Conservation (phyloP, 2,113 vertebrate species). For the Alligator sinensis region DNA sequence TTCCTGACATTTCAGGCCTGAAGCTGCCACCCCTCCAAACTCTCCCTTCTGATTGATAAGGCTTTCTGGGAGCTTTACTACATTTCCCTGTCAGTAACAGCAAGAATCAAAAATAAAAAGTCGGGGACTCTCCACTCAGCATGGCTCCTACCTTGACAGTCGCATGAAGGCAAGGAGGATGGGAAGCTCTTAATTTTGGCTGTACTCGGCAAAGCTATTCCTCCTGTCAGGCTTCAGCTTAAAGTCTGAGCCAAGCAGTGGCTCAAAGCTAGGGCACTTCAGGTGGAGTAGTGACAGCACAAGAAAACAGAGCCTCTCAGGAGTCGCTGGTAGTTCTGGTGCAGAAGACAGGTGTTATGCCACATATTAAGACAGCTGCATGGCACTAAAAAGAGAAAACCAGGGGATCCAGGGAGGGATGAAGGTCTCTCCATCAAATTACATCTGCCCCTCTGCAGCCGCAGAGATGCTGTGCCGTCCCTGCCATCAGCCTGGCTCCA, state of each 20-base stretch:
- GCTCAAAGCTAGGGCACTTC: neutral
- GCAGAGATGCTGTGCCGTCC: neutral
- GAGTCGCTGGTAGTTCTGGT: neutral
- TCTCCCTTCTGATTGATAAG: neutral
- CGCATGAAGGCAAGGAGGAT: neutral
- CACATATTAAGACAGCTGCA: neutral
- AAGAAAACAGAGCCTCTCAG: neutral
- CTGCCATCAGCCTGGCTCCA: neutral
- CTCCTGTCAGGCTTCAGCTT: neutral
- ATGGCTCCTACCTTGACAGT: neutral
- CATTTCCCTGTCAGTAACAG: neutral
- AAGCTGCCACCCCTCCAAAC: neutral
- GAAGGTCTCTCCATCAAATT: neutral
- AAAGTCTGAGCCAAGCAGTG: neutral
- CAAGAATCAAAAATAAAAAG: neutral
- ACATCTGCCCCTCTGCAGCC: neutral
- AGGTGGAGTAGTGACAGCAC: too few species aligned
- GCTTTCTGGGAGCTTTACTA: neutral
- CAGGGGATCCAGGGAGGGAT: accelerated
- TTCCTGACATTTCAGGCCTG: neutral
- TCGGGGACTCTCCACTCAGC: neutral
- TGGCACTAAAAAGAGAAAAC: neutral
- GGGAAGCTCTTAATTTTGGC: neutral
- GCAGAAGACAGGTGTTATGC: neutral
- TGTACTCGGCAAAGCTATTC: neutral